Percentiles rank a stretch among this genome's conserved stretches.
These are phyloP conservation scores for Sinelater perroti DNA, from an alignment of 2,888 invertebrate species.

Conservation along the genomic window DNA sequence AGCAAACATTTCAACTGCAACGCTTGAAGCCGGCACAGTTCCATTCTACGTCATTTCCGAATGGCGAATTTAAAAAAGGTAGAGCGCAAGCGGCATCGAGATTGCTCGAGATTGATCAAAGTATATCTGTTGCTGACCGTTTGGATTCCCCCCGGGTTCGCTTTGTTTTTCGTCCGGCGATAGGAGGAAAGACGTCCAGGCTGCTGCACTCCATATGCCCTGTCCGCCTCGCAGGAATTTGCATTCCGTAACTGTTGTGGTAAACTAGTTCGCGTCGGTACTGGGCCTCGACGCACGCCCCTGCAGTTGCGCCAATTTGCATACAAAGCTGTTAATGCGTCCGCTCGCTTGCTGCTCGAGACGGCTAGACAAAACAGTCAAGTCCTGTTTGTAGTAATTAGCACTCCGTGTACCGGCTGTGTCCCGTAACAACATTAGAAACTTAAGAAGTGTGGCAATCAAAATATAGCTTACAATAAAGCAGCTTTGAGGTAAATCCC, in stretches of 20 bases:
- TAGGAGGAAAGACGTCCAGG: background rate
- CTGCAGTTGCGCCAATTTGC: slow-evolving; percentile 9
- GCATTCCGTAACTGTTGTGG: background rate
- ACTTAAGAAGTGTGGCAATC: no score
- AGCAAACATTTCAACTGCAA: no score
- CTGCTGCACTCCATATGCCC: slow-evolving; percentile 21
- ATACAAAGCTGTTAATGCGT: no score
- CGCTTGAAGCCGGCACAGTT: no score
- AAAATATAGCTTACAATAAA: slow-evolving; percentile 9
- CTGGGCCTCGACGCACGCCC: slow-evolving; percentile 1
- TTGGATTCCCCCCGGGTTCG: slow-evolving; percentile 16
- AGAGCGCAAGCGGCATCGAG: slow-evolving; percentile 23
- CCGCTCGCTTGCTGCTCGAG: no score
- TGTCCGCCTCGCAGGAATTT: slow-evolving; percentile 8
- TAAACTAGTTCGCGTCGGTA: slow-evolving; percentile 10
- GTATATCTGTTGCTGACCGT: slow-evolving; percentile 33
- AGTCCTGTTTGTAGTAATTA: no score
- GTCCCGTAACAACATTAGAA: no score
- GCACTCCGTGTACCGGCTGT: no score
- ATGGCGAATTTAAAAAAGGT: slow-evolving; percentile 13
- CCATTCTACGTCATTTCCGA: background rate
- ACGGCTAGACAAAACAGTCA: no score
- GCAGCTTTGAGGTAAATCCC: slow-evolving; percentile 1
- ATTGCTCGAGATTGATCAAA: slow-evolving; percentile 27
- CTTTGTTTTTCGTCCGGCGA: slow-evolving; percentile 20